A percentile compares a stretch with the other conserved stretches of the same genome.
Conservation (phyloP, 2,888 invertebrate genomes). For the Phortica okadai region DNA sequence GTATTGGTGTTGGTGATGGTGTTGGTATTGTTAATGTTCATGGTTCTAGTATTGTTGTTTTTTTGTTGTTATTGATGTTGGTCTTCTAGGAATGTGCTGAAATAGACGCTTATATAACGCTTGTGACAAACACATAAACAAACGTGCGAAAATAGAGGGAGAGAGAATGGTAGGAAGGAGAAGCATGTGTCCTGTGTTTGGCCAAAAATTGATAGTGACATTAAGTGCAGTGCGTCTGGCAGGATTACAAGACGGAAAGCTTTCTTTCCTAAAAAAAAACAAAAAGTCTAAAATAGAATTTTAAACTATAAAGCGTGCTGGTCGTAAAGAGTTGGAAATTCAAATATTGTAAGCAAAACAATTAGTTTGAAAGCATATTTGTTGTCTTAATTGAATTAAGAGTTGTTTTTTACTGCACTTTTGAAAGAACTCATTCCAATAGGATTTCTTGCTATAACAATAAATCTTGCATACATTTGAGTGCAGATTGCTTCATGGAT, state of each 20-base stretch:
- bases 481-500: too few species aligned
- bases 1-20: neutral
- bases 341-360: too few species aligned
- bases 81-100: neutral
- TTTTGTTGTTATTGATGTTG: constrained; percentile 1
- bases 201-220: constrained; percentile 31
- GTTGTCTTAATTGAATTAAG: too few species aligned
- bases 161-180: too few species aligned
- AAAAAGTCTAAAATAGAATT: too few species aligned
- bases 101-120: neutral
- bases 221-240: constrained; percentile 9
- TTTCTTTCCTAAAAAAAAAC: neutral
- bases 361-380: too few species aligned
- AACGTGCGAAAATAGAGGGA: neutral
- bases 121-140: neutral
- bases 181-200: neutral
- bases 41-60: neutral
- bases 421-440: too few species aligned
- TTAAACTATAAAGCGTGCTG: too few species aligned
- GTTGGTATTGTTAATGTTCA: neutral
- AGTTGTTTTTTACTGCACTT: too few species aligned
- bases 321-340: too few species aligned
- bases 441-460: too few species aligned
- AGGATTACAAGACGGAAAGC: neutral
- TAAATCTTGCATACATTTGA: too few species aligned